phyloP scores from a whole-genome alignment of 2,888 invertebrate genomes.

The Chromoteleia sp. region DNA sequence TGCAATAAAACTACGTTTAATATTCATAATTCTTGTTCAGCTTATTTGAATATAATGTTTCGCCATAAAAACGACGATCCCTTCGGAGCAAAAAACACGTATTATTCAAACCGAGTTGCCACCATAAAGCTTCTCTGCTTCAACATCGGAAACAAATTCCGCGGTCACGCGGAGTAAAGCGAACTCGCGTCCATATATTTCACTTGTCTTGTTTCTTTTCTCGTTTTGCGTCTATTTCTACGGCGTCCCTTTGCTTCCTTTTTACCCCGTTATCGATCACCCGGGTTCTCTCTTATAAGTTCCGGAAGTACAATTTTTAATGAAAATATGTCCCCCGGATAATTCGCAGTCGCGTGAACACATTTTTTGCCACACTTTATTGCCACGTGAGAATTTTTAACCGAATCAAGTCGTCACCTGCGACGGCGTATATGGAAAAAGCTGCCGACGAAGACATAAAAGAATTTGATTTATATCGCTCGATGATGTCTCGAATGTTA shows the following conservation, averaged over 20 bases:
- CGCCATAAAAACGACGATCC: slow-evolving; percentile 27
- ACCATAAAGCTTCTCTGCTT: slow-evolving; percentile 69
- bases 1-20: slow-evolving; percentile 29
- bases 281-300: slow-evolving; percentile 26
- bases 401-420: slow-evolving; percentile 43
- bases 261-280: slow-evolving; percentile 48
- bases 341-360: slow-evolving; percentile 16
- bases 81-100: slow-evolving; percentile 21
- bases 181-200: slow-evolving; percentile 65
- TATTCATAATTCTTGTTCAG: slow-evolving; percentile 42
- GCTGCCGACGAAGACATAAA: slow-evolving; percentile 41
- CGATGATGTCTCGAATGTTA: slow-evolving; percentile 7
- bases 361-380: slow-evolving; percentile 23
- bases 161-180: slow-evolving; percentile 61
- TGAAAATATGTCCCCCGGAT: slow-evolving; percentile 46
- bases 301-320: slow-evolving; percentile 42
- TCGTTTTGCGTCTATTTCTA: slow-evolving; percentile 41
- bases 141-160: slow-evolving; percentile 71
- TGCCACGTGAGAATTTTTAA: slow-evolving; percentile 25
- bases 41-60: slow-evolving; percentile 48
- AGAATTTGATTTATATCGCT: slow-evolving; percentile 43
- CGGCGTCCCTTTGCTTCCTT: slow-evolving; percentile 38
- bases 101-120: slow-evolving; percentile 58
- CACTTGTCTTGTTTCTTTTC: slow-evolving; percentile 61
- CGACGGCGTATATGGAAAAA: slow-evolving; percentile 36